phyloP scores from a whole-genome alignment of 2,888 invertebrate genomes.

The Dione vanillae region DNA sequence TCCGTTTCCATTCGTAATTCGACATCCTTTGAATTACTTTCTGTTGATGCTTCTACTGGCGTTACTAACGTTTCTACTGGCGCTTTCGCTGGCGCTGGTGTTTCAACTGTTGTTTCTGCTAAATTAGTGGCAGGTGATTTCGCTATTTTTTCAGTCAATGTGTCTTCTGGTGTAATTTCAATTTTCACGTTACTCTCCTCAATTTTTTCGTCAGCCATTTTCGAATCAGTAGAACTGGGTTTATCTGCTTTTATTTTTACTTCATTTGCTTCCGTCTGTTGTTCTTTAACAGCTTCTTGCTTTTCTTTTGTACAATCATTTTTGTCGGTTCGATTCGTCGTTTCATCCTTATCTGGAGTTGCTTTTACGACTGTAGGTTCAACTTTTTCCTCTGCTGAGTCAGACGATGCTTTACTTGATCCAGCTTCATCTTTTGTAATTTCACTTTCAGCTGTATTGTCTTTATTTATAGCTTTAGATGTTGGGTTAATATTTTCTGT shows the following conservation, averaged over 20 bases:
- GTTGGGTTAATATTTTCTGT: constrained; percentile 22
- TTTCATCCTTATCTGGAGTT: not conserved
- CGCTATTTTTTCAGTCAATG: not conserved
- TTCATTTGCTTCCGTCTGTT: constrained; percentile 23
- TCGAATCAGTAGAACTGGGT: constrained; percentile 43
- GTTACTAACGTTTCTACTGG: constrained; percentile 47
- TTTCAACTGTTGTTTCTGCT: not conserved
- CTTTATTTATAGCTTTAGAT: constrained; percentile 4
- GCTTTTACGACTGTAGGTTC: constrained; percentile 1
- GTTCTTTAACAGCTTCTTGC: constrained; percentile 16
- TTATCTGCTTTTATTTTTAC: constrained; percentile 30
- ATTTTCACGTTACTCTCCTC: constrained; percentile 40
- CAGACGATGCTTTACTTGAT: not conserved
- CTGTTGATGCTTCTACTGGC: constrained; percentile 26
- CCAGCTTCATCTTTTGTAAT: constrained; percentile 23
- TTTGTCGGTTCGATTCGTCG: constrained; percentile 15
- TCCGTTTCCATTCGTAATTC: constrained; percentile 50
- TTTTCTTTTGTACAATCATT: constrained; percentile 19
- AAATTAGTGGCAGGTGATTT: not conserved
- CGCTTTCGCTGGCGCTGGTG: constrained; percentile 37
- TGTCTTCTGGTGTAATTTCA: constrained; percentile 45
- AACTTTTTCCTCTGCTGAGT: constrained; percentile 28
- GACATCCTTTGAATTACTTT: constrained; percentile 43
- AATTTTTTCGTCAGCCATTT: constrained; percentile 47
- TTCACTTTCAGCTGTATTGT: constrained; percentile 39